phyloP scores from a whole-genome alignment of 1,140 invertebrate genomes.

The Drosophila jambulina region DNA sequence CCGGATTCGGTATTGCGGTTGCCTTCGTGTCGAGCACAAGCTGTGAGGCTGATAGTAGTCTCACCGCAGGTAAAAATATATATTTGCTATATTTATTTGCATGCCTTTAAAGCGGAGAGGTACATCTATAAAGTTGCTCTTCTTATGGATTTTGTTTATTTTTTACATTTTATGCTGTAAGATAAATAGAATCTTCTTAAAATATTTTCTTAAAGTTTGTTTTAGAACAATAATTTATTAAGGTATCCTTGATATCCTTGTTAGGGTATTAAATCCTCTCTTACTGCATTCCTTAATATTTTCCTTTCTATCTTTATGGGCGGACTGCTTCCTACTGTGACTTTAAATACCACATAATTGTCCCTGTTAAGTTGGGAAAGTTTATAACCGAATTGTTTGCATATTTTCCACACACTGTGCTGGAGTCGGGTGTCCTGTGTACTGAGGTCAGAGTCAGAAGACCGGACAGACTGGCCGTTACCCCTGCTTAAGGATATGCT shows the following conservation, averaged over 20 bases:
- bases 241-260: no score
- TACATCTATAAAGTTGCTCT: not conserved
- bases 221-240: not conserved
- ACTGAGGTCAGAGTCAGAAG: not conserved
- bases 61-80: conserved; percentile 45
- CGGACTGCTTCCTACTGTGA: conserved; percentile 28
- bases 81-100: conserved; percentile 12
- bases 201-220: not conserved
- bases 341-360: conserved; percentile 51
- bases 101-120: not conserved
- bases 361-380: conserved; percentile 57
- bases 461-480: not conserved
- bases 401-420: conserved; percentile 48
- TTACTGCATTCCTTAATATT: not conserved
- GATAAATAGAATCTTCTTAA: not conserved
- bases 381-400: conserved; percentile 47
- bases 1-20: conserved; percentile 62
- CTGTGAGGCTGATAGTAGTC: conserved; percentile 24
- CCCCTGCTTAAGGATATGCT: conserved; percentile 39
- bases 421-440: no score
- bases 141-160: no score
- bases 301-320: not conserved
- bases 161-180: not conserved
- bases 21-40: conserved; percentile 35
- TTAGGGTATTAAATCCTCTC: not conserved